Base-by-base conservation (phyloP, 37 sponge, comb jelly and placozoan genomes). In the Mnemiopsis leidyi region DNA sequence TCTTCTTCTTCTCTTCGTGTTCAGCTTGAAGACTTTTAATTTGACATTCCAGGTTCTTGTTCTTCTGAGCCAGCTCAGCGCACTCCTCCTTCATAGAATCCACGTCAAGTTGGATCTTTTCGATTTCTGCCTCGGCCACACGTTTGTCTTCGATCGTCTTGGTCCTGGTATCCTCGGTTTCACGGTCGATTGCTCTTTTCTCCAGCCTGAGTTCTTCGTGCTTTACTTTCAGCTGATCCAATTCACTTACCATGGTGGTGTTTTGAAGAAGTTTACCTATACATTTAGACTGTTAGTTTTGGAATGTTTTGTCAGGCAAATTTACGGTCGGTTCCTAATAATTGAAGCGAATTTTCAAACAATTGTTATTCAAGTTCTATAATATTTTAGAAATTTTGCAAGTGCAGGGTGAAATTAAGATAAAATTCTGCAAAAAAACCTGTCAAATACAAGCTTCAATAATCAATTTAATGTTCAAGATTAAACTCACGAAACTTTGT, bases 171-270 rank as follows among this genome's bases (percentile, higher is more conserved):
- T 77, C 79, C 79, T 77, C 79, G 35, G 79, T 77, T 0, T 34
- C 35, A 31, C 79, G 32, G 36, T 77, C 79, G 33, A 77, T 18
- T 1, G 79, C 79, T 32, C 79, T 77, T 32, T 77, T 77, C 18
- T 77, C 79, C 79, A 77, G 79, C 18, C 79, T 77, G 36, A 77
- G 79, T 32, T 34, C 32, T 32, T 77, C 79, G 36, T 77, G 79
- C 79, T 77, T 32, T 2, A 32, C 36, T 77, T 77, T 77, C 79
- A 77, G 79, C 9, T 26, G 20, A 13, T 77, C 79, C 79, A 77
- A 36, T 31, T 26, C 32, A 20, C 20, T 7, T 5, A 36, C 30
- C 79, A 77, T 77, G 79, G n/a, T n/a, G n/a, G n/a, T n/a, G n/a
- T n/a, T n/a, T n/a, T n/a, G n/a, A n/a, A n/a, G n/a, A n/a, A n/a